phyloP scores from a whole-genome alignment of 2,797 vertebrate species.

The Diglossa cyanea region DNA sequence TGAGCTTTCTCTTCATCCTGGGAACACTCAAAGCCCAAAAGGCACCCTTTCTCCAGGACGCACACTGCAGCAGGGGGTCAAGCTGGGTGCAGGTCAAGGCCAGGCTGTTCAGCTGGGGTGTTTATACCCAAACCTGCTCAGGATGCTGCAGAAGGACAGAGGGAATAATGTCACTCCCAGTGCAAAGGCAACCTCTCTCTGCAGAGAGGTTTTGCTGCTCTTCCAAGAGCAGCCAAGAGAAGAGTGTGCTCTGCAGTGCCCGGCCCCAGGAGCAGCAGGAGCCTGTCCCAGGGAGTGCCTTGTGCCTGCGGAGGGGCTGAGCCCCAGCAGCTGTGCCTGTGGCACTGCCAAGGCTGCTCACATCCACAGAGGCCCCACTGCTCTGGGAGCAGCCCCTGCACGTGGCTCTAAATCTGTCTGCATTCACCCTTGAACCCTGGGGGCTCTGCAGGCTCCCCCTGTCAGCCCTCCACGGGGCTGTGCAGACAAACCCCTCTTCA shows the following conservation, averaged over 20 bases:
- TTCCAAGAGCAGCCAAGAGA: slow-evolving; percentile 3
- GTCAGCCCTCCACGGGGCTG: fast-evolving
- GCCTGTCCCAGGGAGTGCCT: neutral
- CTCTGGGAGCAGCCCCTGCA: fast-evolving
- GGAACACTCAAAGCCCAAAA: neutral
- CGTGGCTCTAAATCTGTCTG: neutral
- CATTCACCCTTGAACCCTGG: neutral
- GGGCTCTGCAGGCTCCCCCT: neutral
- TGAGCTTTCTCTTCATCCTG: fast-evolving
- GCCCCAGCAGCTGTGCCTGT: neutral
- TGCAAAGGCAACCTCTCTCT: neutral
- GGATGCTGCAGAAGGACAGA: neutral
- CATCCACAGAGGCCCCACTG: neutral
- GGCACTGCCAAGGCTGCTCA: neutral
- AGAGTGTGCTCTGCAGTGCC: neutral
- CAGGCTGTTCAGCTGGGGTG: neutral
- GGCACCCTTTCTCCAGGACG: neutral
- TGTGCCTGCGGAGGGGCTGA: fast-evolving
- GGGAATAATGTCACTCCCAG: neutral
- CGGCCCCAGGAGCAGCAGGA: neutral
- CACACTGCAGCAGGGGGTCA: neutral
- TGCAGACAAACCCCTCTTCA: neutral
- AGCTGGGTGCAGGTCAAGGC: neutral
- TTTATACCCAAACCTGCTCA: neutral
- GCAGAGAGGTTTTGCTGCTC: neutral